Evolutionary conservation across 2,113 vertebrate genomes (phyloP).

Genomic region (Dicaeum eximium): DNA sequence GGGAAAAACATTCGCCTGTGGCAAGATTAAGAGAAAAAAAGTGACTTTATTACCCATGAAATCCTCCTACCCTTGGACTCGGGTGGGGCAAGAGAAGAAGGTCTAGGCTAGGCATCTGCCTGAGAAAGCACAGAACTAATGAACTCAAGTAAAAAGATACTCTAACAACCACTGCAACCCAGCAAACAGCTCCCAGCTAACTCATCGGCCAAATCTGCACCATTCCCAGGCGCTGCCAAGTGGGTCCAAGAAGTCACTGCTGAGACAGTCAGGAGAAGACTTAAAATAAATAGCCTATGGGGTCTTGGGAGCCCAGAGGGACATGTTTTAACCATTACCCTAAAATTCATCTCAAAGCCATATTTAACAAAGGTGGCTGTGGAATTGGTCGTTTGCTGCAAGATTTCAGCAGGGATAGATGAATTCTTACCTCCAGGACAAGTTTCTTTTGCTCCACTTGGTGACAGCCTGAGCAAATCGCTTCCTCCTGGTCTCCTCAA

Average conservation of each 20-base stretch:
- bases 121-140: not conserved
- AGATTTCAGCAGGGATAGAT: not conserved
- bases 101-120: not conserved
- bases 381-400: not conserved
- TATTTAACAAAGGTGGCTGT: not conserved
- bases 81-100: not conserved
- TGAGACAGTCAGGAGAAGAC: not conserved
- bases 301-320: not conserved
- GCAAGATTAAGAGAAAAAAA: not conserved
- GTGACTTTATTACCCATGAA: not conserved
- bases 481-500: conserved; percentile 64
- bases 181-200: not conserved
- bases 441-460: conserved; percentile 92
- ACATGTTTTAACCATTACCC: not conserved
- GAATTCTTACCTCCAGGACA: conserved; percentile 90
- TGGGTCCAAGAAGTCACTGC: not conserved
- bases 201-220: not conserved
- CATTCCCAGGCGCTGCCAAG: rapidly evolving
- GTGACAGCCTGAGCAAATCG: conserved; percentile 68
- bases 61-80: not conserved
- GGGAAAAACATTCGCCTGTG: not conserved
- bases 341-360: not conserved
- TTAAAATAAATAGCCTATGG: not conserved
- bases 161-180: not conserved
- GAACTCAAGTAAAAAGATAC: not conserved